Evolutionary conservation across 2,797 vertebrate genomes (phyloP).

Genomic region (Sebastes oblongus): DNA sequence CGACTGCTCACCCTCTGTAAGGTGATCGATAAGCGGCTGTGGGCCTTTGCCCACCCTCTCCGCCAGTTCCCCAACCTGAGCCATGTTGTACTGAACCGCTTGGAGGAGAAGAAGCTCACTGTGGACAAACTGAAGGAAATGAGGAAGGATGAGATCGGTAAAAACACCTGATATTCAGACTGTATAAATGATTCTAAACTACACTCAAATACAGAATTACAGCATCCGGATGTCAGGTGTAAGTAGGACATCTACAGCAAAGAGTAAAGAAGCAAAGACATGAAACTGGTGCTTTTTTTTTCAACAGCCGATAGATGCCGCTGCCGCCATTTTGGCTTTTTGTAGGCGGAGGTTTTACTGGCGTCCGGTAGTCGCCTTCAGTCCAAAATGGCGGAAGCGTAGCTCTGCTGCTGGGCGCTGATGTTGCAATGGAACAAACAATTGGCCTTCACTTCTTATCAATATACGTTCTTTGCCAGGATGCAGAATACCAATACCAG

Average conservation of each 20-base stretch:
- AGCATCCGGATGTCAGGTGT: not conserved
- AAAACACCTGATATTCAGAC: slow-evolving; percentile 36
- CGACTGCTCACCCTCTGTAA: slow-evolving; percentile 95
- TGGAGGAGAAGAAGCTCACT: slow-evolving; percentile 94
- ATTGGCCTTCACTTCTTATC: no score
- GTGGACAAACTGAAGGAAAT: slow-evolving; percentile 97
- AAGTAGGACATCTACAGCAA: not conserved
- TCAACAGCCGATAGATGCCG: no score
- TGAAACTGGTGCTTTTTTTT: no score
- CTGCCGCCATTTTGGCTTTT: no score
- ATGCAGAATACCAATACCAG: no score
- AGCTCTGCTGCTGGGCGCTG: no score
- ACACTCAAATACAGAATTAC: not conserved
- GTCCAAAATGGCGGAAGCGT: no score
- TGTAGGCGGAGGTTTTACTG: no score
- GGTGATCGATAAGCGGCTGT: slow-evolving; percentile 95
- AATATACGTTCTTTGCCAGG: no score
- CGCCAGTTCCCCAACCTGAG: slow-evolving; percentile 91
- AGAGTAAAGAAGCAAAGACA: not conserved
- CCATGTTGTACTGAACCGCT: slow-evolving; percentile 84
- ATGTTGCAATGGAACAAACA: no score
- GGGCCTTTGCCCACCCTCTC: slow-evolving; percentile 93
- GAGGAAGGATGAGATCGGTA: slow-evolving; percentile 99
- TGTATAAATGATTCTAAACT: not conserved
- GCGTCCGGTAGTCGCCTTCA: no score